Conservation (phyloP, 2,888 invertebrate genomes). For the Agrenia bidenticulata region DNA sequence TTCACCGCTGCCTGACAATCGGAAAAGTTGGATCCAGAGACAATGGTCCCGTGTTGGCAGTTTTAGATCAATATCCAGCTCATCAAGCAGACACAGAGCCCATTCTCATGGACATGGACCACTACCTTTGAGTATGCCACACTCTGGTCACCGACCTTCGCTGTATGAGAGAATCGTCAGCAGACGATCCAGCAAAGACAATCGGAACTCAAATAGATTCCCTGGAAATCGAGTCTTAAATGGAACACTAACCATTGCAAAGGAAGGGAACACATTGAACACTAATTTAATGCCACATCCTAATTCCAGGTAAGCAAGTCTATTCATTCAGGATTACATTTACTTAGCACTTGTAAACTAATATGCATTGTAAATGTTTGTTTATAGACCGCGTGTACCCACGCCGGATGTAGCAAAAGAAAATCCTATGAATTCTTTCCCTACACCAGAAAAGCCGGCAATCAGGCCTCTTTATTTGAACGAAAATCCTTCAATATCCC, state of each 20-base stretch:
- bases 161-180: constrained; percentile 81
- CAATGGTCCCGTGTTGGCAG: constrained; percentile 74
- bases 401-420: constrained; percentile 86
- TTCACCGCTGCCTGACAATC: constrained; percentile 78
- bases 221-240: constrained; percentile 25
- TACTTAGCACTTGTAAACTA: neutral
- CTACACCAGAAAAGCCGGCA: constrained; percentile 10
- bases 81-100: constrained; percentile 45
- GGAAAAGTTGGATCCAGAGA: constrained; percentile 85
- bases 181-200: constrained; percentile 71
- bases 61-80: constrained; percentile 74
- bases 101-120: constrained; percentile 39
- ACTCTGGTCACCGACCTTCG: constrained; percentile 67
- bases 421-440: constrained; percentile 53
- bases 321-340: neutral
- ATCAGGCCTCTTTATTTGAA: constrained; percentile 14
- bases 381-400: constrained; percentile 73
- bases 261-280: constrained; percentile 31
- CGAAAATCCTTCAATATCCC: constrained; percentile 1
- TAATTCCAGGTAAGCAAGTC: constrained; percentile 18
- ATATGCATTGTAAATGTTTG: constrained; percentile 2
- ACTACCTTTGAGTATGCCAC: constrained; percentile 20
- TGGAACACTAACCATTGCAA: constrained; percentile 30
- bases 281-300: constrained; percentile 33
- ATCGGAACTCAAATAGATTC: constrained; percentile 33